phyloP scores from a whole-genome alignment of 2,888 invertebrate genomes.

The Alcis repandata region DNA sequence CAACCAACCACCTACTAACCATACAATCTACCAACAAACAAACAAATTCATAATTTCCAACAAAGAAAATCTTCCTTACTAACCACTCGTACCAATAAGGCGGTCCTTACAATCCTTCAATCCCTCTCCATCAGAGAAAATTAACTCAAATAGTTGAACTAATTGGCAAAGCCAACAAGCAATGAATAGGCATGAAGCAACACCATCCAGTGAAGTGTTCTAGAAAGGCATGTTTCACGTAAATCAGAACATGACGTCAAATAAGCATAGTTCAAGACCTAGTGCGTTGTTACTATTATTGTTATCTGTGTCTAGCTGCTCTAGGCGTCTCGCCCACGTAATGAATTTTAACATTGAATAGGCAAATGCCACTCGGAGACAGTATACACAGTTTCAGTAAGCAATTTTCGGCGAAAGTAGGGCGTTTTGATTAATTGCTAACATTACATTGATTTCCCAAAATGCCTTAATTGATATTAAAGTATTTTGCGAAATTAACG shows the following conservation, averaged over 20 bases:
- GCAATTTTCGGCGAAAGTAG: neutral
- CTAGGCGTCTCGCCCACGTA: constrained; percentile 33
- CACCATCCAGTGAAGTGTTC: neutral
- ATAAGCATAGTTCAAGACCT: constrained; percentile 32
- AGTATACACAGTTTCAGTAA: constrained; percentile 32
- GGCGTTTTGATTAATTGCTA: too few species aligned
- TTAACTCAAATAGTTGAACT: constrained; percentile 11
- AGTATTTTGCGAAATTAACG: too few species aligned
- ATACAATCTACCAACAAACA: too few species aligned
- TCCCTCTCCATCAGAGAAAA: constrained; percentile 3
- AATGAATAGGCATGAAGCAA: constrained; percentile 17
- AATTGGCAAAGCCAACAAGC: constrained; percentile 15
- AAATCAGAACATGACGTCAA: constrained; percentile 8
- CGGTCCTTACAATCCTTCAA: too few species aligned
- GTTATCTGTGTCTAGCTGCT: neutral
- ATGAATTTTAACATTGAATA: constrained; percentile 53
- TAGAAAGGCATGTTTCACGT: constrained; percentile 18
- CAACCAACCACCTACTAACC: too few species aligned
- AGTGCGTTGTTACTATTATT: neutral
- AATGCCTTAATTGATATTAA: too few species aligned
- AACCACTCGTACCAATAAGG: too few species aligned
- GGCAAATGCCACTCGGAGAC: constrained; percentile 41
- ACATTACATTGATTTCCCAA: too few species aligned
- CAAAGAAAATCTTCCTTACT: too few species aligned
- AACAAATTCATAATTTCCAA: too few species aligned